Conservation (phyloP, 2,113 vertebrate species). For the Semicossyphus pulcher region DNA sequence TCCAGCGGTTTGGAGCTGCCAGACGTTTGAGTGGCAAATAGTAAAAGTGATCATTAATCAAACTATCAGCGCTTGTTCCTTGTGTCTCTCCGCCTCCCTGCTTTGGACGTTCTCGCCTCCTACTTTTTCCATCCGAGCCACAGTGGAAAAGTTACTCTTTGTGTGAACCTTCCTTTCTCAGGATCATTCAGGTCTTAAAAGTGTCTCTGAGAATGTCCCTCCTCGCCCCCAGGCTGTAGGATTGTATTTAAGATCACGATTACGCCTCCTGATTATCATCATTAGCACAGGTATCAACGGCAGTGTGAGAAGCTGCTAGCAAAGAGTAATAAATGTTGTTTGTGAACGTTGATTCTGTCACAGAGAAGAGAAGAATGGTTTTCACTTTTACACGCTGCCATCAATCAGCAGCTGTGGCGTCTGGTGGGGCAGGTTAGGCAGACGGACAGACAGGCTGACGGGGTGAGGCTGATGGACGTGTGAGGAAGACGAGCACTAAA, state of each 20-base stretch:
- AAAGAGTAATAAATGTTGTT: slow-evolving; percentile 51
- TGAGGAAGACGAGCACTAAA: slow-evolving; percentile 30
- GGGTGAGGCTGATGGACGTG: slow-evolving; percentile 36
- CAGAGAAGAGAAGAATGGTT: slow-evolving; percentile 36
- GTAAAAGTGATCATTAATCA: slow-evolving; percentile 60
- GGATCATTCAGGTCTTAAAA: neutral
- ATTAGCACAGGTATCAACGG: slow-evolving; percentile 21
- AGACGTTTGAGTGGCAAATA: slow-evolving; percentile 45
- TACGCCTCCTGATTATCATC: slow-evolving; percentile 15
- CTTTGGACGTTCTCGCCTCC: neutral
- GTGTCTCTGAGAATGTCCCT: neutral
- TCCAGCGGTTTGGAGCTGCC: slow-evolving; percentile 28
- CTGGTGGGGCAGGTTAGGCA: slow-evolving; percentile 33
- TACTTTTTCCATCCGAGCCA: slow-evolving; percentile 16
- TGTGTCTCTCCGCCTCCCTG: slow-evolving; percentile 13
- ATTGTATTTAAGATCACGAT: slow-evolving; percentile 21
- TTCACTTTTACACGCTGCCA: slow-evolving; percentile 42
- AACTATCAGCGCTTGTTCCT: slow-evolving; percentile 38
- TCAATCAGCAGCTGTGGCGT: slow-evolving; percentile 57
- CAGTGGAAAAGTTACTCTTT: slow-evolving; percentile 10
- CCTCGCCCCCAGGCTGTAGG: slow-evolving; percentile 33
- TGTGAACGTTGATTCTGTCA: slow-evolving; percentile 24
- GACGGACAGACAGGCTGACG: neutral
- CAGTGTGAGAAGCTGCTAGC: slow-evolving; percentile 46
- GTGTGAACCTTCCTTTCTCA: neutral